Evolutionary conservation across 1,140 invertebrate genomes (phyloP).

Genomic region (Vanessa tameamea): DNA sequence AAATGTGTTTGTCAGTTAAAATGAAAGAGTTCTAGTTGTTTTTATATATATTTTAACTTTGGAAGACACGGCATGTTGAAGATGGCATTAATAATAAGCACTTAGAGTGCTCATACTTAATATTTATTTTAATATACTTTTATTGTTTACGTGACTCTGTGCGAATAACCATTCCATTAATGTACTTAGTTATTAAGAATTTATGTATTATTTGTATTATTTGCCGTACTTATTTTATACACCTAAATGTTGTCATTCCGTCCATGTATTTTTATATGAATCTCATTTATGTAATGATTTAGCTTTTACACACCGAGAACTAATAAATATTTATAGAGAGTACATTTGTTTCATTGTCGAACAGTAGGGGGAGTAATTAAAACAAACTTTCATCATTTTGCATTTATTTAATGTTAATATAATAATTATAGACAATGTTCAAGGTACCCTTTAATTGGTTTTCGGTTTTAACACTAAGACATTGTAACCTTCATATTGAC

Average conservation of each 20-base stretch:
- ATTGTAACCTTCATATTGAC: slow-evolving; percentile 72
- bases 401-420: slow-evolving; percentile 81
- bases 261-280: slow-evolving; percentile 47
- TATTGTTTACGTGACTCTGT: neutral
- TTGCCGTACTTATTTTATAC: slow-evolving; percentile 15
- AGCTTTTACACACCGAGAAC: slow-evolving; percentile 34
- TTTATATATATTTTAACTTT: neutral
- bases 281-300: slow-evolving; percentile 29
- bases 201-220: slow-evolving; percentile 23
- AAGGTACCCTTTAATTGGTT: slow-evolving; percentile 81
- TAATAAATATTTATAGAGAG: slow-evolving; percentile 38
- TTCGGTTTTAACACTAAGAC: slow-evolving; percentile 78
- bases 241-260: slow-evolving; percentile 37
- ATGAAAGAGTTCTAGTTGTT: too few relatives aligned
- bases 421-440: slow-evolving; percentile 80
- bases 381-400: slow-evolving; percentile 61
- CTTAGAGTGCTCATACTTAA: slow-evolving; percentile 12
- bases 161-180: slow-evolving; percentile 25
- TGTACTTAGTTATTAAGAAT: slow-evolving; percentile 4
- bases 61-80: neutral
- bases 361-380: slow-evolving; percentile 39
- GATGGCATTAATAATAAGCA: too few relatives aligned
- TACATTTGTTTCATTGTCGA: slow-evolving; percentile 18
- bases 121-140: neutral
- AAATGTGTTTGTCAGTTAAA: too few relatives aligned